A percentile compares a stretch with the other conserved stretches of the same genome.
These are phyloP conservation scores for Eupristina koningsbergeri DNA, from an alignment of 1,140 invertebrate species.

Conservation along the genomic window DNA sequence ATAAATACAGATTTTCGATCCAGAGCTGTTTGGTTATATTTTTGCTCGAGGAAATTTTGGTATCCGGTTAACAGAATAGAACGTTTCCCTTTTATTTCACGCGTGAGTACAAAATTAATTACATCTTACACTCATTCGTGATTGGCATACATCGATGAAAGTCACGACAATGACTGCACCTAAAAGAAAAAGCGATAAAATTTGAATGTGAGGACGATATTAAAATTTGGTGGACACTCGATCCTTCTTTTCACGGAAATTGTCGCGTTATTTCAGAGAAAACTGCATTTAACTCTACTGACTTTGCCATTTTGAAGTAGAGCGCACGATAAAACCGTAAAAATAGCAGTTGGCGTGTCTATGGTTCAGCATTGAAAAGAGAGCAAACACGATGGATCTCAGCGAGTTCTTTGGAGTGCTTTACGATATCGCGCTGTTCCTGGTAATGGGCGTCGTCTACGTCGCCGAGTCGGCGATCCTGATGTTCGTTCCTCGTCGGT, in stretches of 20 bases:
- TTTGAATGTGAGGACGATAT: background rate
- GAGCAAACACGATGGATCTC: background rate
- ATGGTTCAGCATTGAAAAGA: background rate
- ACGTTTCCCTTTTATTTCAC: background rate
- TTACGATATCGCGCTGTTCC: conserved; percentile 62
- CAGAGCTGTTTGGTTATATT: background rate
- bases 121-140: too few species aligned
- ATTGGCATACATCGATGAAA: too few species aligned
- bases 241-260: too few species aligned
- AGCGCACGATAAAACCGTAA: too few species aligned
- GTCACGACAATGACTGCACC: background rate
- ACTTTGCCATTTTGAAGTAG: too few species aligned
- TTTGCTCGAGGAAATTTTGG: background rate
- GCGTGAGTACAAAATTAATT: background rate
- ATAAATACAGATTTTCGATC: background rate
- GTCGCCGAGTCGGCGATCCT: conserved; percentile 66
- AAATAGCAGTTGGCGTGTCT: background rate
- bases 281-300: too few species aligned
- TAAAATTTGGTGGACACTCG: too few species aligned
- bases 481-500: conserved; percentile 70
- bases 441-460: conserved; percentile 62
- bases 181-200: too few species aligned
- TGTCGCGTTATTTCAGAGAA: too few species aligned
- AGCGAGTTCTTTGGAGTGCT: conserved; percentile 49
- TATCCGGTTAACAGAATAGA: background rate